A percentile compares a stretch with the other conserved stretches of the same genome.
These are phyloP conservation scores for Hydrozoanthus gracilis DNA, from an alignment of 92 coral and sea anemone genomes.

Conservation along the genomic window DNA sequence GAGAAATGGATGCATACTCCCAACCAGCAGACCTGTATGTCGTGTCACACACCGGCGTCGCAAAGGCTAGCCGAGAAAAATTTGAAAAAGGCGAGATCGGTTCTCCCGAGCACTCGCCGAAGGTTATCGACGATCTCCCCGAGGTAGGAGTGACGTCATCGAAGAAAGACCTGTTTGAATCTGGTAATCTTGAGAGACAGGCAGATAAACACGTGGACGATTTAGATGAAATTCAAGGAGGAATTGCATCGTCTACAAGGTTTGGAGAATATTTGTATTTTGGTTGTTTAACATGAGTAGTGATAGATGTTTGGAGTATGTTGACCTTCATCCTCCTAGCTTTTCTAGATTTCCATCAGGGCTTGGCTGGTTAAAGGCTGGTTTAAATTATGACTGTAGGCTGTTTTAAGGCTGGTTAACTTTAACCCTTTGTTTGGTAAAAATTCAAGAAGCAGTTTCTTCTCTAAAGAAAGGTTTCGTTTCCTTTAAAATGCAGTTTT, in stretches of 20 bases:
- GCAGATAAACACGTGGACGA: constrained; percentile 38
- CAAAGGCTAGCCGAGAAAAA: constrained; percentile 53
- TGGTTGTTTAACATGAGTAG: too few species aligned
- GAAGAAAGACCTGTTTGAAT: constrained; percentile 37
- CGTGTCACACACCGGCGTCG: constrained; percentile 68
- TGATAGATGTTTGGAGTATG: too few species aligned
- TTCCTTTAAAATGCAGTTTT: too few species aligned
- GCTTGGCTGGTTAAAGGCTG: too few species aligned
- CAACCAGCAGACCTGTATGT: constrained; percentile 68
- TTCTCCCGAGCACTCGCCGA: constrained; percentile 37
- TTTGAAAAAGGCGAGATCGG: constrained; percentile 60
- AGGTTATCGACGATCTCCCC: constrained; percentile 57
- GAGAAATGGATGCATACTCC: constrained; percentile 61
- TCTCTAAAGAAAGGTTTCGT: too few species aligned
- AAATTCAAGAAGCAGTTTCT: too few species aligned
- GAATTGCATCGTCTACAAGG: constrained; percentile 77
- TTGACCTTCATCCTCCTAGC: too few species aligned
- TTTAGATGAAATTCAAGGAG: constrained; percentile 60
- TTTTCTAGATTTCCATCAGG: too few species aligned
- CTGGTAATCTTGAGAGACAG: constrained; percentile 18
- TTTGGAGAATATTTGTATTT: neutral
- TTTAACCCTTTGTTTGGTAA: too few species aligned
- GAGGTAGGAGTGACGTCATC: constrained; percentile 54
- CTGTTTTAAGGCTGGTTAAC: too few species aligned
- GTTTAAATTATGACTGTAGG: too few species aligned